Evolutionary conservation across 2,888 invertebrate species (phyloP).

Genomic region (Clepsis dumicolana): DNA sequence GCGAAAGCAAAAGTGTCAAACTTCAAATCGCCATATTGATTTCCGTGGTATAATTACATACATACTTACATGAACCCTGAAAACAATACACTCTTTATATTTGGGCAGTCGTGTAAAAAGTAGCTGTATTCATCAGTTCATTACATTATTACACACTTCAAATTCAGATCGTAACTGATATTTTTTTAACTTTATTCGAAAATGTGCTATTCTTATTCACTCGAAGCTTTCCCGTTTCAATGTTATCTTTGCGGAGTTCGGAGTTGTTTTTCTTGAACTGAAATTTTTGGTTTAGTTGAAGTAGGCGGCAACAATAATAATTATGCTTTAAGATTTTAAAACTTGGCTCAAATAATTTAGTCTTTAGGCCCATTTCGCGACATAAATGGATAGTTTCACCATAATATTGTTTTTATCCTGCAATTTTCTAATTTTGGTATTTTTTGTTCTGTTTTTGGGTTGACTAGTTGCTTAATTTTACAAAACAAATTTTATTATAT

Average conservation of each 20-base stretch:
- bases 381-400: not conserved
- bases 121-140: too few species aligned
- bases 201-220: not conserved
- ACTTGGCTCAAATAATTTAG: slow-evolving; percentile 14
- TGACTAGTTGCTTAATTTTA: not conserved
- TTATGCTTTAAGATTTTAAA: not conserved
- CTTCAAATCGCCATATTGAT: not conserved
- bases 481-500: not conserved
- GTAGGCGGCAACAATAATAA: slow-evolving; percentile 20
- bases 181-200: not conserved
- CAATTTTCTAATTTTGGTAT: not conserved
- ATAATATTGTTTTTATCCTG: not conserved
- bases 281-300: slow-evolving; percentile 5
- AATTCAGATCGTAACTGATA: not conserved
- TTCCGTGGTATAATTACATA: too few species aligned
- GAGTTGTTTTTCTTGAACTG: slow-evolving; percentile 16
- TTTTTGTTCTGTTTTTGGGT: not conserved
- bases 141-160: not conserved
- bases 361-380: slow-evolving; percentile 11
- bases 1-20: too few species aligned
- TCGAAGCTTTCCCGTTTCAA: slow-evolving; percentile 7
- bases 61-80: too few species aligned
- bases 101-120: too few species aligned
- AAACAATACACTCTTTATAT: too few species aligned
- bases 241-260: slow-evolving; percentile 9